These are phyloP conservation scores for Leptopilina drosophilae DNA, from an alignment of 2,888 invertebrate genomes.

Conservation along the genomic window DNA sequence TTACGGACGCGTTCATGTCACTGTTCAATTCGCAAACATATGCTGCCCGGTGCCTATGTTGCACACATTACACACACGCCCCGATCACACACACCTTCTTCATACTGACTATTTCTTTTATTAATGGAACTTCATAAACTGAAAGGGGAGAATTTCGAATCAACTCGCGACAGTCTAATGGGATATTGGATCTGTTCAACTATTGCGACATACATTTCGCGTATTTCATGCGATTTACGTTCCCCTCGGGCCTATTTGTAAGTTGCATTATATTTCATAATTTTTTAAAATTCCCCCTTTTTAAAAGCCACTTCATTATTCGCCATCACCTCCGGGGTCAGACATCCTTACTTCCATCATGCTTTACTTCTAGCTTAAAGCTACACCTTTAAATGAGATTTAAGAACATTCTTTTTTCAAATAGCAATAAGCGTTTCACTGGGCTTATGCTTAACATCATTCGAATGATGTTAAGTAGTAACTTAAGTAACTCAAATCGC, in stretches of 20 bases:
- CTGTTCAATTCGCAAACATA: constrained; percentile 43
- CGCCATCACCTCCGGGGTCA: constrained; percentile 9
- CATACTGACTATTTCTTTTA: constrained; percentile 31
- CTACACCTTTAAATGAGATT: background rate
- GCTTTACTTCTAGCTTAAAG: background rate
- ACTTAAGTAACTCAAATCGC: too few species aligned
- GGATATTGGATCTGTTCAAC: constrained; percentile 36
- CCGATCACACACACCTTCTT: background rate
- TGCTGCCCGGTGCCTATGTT: background rate
- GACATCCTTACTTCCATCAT: background rate
- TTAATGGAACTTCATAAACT: constrained; percentile 41
- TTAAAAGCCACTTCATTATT: constrained; percentile 2
- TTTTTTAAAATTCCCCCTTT: background rate
- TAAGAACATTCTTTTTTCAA: background rate
- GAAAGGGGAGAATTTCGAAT: constrained; percentile 31
- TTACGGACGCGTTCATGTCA: constrained; percentile 62
- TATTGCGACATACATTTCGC: constrained; percentile 32
- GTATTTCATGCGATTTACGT: constrained; percentile 37
- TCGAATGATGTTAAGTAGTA: too few species aligned
- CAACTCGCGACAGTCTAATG: constrained; percentile 37
- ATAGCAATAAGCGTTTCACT: background rate
- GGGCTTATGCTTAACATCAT: too few species aligned
- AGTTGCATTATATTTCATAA: constrained; percentile 25
- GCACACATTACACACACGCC: background rate
- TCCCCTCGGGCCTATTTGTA: constrained; percentile 17